Evolutionary conservation across 1,140 invertebrate species (phyloP), one percentile per base, ranked within the genome.

Genomic region (Melitaea cinxia): DNA sequence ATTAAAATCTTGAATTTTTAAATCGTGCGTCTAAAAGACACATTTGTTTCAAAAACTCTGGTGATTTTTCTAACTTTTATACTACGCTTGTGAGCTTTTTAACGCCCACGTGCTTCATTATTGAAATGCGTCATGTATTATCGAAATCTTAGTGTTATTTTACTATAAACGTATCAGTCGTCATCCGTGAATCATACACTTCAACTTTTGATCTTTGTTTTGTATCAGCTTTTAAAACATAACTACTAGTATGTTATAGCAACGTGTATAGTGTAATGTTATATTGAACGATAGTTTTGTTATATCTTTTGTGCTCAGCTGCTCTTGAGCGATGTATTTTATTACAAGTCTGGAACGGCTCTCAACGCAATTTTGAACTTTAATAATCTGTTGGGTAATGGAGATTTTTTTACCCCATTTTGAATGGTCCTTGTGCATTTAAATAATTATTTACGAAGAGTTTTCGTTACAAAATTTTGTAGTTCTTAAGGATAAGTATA

Each of bases 301-400:
- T 12, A 45, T 17, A 15, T 2, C 21, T 12, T 57, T 56, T 42
- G 28, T 45, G 39, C 55, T 57, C 35, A 9, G 19, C 21, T 53
- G 9, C 30, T 39, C 19, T 56, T 21, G 1, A 45, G 33, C 26
- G 55, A 57, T 24, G 37, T 57, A 57, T 45, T 57, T 45, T 57
- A 55, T 55, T 55, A 55, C 53, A 42, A 55, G 24, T 14, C n/a
- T 45, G 33, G 30, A 28, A 56, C 9, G 21, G 37, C 39, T 45
- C 15, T 26, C 55, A 26, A 39, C 53, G 12, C 45, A 19, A 21
- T 28, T 30, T 45, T 28, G 7, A 45, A 57, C 30, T 19, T 57
- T 19, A 39, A 45, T 45, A 24, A 14, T 10, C 33, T 15, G 9
- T 55, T 35, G 14, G 35, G 17, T n/a, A 47, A 47, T 47, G 42